phyloP scores from a whole-genome alignment of 2,113 vertebrate species.

The Pelodiscus sinensis region DNA sequence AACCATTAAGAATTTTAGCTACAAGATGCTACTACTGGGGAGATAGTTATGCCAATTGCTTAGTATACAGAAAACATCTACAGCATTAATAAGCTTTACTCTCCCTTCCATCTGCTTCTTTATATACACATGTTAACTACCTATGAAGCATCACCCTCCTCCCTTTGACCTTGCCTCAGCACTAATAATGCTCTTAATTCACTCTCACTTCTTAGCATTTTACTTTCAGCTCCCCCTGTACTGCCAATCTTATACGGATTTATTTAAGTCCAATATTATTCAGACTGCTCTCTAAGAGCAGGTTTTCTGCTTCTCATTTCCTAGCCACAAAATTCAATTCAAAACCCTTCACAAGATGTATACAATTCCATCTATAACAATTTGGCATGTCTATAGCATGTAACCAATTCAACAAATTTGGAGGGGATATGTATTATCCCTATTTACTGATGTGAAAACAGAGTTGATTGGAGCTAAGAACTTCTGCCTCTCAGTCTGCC shows the following conservation, averaged over 20 bases:
- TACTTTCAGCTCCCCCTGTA: not conserved
- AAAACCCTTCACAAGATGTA: not conserved
- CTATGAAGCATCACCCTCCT: fast-evolving
- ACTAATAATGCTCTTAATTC: not conserved
- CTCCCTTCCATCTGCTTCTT: not conserved
- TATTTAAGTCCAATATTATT: not conserved
- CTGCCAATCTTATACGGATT: not conserved
- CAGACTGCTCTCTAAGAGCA: not conserved
- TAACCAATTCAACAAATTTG: not conserved
- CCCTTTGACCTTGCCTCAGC: not conserved
- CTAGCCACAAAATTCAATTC: not conserved
- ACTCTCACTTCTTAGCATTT: not conserved
- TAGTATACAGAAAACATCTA: fast-evolving
- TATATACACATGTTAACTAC: not conserved
- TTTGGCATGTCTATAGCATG: not conserved
- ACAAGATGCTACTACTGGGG: not conserved
- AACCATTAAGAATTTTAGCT: not conserved
- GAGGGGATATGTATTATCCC: not conserved
- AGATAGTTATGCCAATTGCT: not conserved
- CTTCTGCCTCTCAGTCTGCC: not conserved
- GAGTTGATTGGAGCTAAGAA: not conserved
- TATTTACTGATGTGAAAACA: not conserved
- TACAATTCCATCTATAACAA: not conserved
- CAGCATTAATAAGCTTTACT: not conserved
- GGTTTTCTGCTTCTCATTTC: fast-evolving